Conservation (phyloP, 2,797 vertebrate genomes). For the Pampus argenteus region DNA sequence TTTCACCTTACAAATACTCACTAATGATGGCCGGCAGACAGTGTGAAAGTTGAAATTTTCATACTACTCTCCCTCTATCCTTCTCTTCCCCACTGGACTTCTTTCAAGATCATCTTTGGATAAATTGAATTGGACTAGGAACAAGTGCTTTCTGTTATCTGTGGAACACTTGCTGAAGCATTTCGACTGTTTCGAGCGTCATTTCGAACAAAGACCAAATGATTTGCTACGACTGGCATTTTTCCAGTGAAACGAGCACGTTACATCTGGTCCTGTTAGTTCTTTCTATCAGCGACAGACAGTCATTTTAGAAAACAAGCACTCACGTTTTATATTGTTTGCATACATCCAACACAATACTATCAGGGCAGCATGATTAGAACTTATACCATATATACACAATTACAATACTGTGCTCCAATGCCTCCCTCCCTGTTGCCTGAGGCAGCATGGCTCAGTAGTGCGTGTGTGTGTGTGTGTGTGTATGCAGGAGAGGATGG, state of each 20-base stretch:
- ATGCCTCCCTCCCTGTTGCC: conserved; percentile 41
- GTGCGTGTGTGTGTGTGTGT: conserved; percentile 10
- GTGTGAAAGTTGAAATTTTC: conserved; percentile 43
- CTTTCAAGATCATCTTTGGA: neutral
- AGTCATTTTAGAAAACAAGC: conserved; percentile 13
- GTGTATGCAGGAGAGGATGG: conserved; percentile 37
- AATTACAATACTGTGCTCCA: neutral
- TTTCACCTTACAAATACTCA: conserved; percentile 31
- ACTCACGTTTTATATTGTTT: conserved; percentile 5
- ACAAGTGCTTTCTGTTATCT: neutral
- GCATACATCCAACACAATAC: conserved; percentile 4
- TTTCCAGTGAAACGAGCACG: conserved; percentile 2
- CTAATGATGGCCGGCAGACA: conserved; percentile 62
- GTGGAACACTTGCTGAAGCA: neutral
- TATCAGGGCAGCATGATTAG: neutral
- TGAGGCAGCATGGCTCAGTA: conserved; percentile 6
- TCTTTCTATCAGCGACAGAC: conserved; percentile 13
- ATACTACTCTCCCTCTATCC: neutral
- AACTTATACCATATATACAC: conserved; percentile 8
- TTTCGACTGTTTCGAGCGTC: neutral
- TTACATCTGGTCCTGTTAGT: conserved; percentile 1
- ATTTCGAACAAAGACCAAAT: neutral
- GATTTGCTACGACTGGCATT: neutral
- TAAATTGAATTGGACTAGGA: neutral
- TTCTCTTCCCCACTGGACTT: conserved; percentile 6